Evolutionary conservation across 2,113 vertebrate genomes (phyloP), one percentile per base, ranked within the genome.

Genomic region (Hyperopisus bebe): DNA sequence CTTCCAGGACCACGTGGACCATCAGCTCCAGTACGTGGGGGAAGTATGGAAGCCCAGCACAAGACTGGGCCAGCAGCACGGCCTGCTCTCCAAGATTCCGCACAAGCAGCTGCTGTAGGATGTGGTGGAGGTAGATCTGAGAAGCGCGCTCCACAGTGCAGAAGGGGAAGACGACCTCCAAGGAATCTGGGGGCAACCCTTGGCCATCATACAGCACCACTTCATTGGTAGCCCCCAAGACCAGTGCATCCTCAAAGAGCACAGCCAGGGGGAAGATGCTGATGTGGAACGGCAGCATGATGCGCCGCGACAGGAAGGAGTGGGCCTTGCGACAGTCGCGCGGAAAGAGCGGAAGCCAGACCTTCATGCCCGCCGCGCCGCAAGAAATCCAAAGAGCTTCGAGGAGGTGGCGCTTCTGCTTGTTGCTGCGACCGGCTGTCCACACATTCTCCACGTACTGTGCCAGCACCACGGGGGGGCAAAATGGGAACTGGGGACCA

Each of bases 121-220:
- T 98, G 95, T 99, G 98, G 94, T 99, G 98, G 96, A 99, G 98
- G 97, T 99, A 99, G 97, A 99, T 99, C 95, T 99, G 98, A 53
- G 98, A 98, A 88, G 98, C 98, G 92, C 98, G 97, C 94, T 99
- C 98, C 91, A 99, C 97, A 35, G 98, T 97, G 93, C 97, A 99
- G 95, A 97, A 99, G 47, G 98, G 98, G 91, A 99, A 99, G 55
- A 97, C 94, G 87, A 96, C 96, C 94, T 98, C 98, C 90, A 97
- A 95, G 50, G 97, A 96, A 94, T 99, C 97, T 53, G 92, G 91
- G 91, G 94, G 93, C 48, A 53, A 2, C 74, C 96, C 96, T 90
- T 97, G 97, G 93, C 97, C 97, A 84, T 99, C 98, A 35, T 98
- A 98, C 80, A 97, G 97, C 92, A 99, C 95, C 83, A 97, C 98